Base-by-base conservation (phyloP, 1,140 invertebrate genomes). In the Drosophila simulans region DNA sequence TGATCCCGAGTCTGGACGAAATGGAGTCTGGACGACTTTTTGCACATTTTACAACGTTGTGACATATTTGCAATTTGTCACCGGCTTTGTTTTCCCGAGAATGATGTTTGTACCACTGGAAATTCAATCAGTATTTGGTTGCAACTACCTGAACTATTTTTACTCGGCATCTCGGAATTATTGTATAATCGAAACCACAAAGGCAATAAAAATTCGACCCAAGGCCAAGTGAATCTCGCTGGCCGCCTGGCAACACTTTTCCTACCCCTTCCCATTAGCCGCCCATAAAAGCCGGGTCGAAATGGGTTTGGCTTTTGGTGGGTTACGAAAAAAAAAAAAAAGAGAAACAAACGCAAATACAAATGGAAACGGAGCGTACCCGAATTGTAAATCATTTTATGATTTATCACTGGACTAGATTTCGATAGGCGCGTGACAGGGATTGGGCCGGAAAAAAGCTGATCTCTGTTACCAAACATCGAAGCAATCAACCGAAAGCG, bases 401-500 rank as follows among this genome's bases (percentile, higher is more conserved):
- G 65, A 82, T 76, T 86, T 86, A 86, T 82, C 60, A 59, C 63
- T 66, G 82, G 62, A 82, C 81, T 86, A 85, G 82, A 84, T 71
- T 85, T 70, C 56, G 46, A 81, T 77, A 35, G 80, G 80, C 80
- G 73, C 77, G 77, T 85, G 81, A 85, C 68, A 82, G 76, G 63
- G 35, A 71, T 43, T 49, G 25, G 62, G 35, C 62, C 54, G 34
- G 20, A 56, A 73, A 78, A 54, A 48, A 62, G 52, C n/a, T 25
- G 31, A 71, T 54, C 64, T 40, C 45, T 55, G 49, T 64, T 70
- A 71, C 51, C 65, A 76, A 66, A 81, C 39, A 71, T 56, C 42
- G 39, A 45, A 60, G 65, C 72, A 76, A 66, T 68, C 58, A 49
- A 34, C 43, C 34, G 59, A 73, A 46, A 42, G 66, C 42, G 68